A percentile compares a stretch with the other conserved stretches of the same genome.
phyloP scores from a whole-genome alignment of 2,888 invertebrate species.

The Drosophila multiciliata region DNA sequence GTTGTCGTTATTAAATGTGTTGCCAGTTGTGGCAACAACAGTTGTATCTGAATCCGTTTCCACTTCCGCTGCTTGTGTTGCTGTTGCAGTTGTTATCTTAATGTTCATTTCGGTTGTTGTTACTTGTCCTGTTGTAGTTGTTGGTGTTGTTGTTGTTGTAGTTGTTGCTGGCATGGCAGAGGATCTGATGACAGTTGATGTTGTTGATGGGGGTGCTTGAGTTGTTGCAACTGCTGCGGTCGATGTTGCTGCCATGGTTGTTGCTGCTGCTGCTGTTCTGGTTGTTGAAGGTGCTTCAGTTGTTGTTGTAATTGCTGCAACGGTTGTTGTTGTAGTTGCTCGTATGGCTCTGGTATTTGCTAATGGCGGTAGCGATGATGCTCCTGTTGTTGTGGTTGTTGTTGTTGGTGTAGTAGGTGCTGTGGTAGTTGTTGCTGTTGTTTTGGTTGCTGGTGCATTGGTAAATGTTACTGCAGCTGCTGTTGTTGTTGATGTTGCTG shows the following conservation, averaged over 20 bases:
- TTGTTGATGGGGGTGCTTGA: slow-evolving; percentile 31
- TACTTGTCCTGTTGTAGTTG: slow-evolving; percentile 21
- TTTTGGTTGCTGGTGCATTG: slow-evolving; percentile 9
- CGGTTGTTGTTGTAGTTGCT: slow-evolving; percentile 15
- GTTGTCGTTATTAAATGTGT: slow-evolving; percentile 20
- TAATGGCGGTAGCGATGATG: slow-evolving; percentile 25
- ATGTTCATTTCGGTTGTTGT: slow-evolving; percentile 35
- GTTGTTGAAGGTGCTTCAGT: slow-evolving; percentile 1
- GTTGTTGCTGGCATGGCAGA: slow-evolving; percentile 19
- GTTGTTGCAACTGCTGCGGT: slow-evolving; percentile 4
- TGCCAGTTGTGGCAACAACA: slow-evolving; percentile 23
- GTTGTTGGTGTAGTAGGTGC: slow-evolving; percentile 18
- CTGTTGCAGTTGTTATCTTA: slow-evolving; percentile 28
- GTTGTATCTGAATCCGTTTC: slow-evolving; percentile 34
- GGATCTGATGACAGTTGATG: slow-evolving; percentile 18
- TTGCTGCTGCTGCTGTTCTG: slow-evolving; percentile 18
- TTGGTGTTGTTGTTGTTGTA: slow-evolving; percentile 28
- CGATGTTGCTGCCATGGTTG: slow-evolving; percentile 14
- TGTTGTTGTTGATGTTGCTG: slow-evolving; percentile 13
- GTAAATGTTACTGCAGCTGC: slow-evolving; percentile 21
- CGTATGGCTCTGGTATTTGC: slow-evolving; percentile 12
- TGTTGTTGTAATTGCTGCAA: slow-evolving; percentile 35
- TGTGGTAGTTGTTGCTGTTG: background rate
- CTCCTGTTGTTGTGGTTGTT: slow-evolving; percentile 28
- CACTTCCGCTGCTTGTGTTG: slow-evolving; percentile 21